Evolutionary conservation across 2,113 vertebrate species (phyloP).

Genomic region (Hyperopisus bebe): DNA sequence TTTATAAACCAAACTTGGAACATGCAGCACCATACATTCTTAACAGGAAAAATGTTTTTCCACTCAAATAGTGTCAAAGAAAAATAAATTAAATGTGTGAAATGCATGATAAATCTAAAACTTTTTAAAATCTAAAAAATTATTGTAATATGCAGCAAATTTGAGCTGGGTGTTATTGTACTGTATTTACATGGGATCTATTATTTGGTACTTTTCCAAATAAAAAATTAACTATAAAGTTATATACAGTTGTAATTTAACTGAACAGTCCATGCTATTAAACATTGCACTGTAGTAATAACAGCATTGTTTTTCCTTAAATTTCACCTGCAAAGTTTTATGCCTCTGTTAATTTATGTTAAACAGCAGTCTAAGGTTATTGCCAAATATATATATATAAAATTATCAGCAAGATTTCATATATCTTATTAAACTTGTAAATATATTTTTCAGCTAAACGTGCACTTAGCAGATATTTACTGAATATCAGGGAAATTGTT

Average conservation of each 20-base stretch:
- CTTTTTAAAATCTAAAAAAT: background rate
- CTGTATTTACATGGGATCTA: background rate
- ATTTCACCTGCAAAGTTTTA: background rate
- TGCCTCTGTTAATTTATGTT: background rate
- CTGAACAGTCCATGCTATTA: background rate
- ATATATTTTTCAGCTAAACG: background rate
- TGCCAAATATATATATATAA: background rate
- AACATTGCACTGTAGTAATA: background rate
- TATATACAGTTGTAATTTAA: background rate
- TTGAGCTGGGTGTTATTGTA: background rate
- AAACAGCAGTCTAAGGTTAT: background rate
- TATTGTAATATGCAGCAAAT: background rate
- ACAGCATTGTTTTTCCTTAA: background rate
- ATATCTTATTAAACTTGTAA: background rate
- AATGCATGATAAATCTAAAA: background rate
- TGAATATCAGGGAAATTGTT: background rate
- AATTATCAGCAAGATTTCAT: background rate
- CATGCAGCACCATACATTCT: background rate
- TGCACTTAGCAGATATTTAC: background rate
- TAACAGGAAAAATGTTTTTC: background rate
- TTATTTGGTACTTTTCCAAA: background rate
- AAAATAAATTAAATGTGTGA: background rate
- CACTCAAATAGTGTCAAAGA: background rate
- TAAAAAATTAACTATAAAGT: background rate
- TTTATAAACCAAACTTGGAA: background rate